These are phyloP conservation scores for Genyomyrus donnyi DNA, from an alignment of 2,113 vertebrate genomes.

Conservation along the genomic window DNA sequence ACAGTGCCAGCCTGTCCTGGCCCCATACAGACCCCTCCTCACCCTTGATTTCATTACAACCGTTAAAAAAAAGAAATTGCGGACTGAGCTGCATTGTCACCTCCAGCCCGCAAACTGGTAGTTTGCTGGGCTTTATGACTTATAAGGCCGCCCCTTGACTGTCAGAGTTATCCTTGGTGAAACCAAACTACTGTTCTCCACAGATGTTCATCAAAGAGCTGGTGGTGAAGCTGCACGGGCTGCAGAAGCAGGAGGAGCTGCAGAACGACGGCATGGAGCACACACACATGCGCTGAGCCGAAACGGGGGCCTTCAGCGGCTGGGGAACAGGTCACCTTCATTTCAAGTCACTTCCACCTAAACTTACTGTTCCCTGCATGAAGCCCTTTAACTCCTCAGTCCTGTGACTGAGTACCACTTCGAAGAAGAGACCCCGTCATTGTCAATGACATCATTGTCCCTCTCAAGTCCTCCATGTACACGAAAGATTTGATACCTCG, in stretches of 20 bases:
- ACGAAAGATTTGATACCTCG: not conserved
- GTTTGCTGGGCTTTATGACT: not conserved
- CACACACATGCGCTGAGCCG: slow-evolving; percentile 43
- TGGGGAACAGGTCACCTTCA: not conserved
- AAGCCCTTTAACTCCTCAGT: not conserved
- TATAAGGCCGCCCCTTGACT: not conserved
- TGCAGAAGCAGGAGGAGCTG: slow-evolving; percentile 68
- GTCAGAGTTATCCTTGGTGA: not conserved
- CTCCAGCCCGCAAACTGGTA: no score
- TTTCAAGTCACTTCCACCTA: not conserved
- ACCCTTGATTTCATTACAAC: not conserved
- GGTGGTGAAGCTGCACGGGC: slow-evolving; percentile 57
- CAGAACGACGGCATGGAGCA: slow-evolving; percentile 53
- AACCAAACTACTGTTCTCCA: not conserved
- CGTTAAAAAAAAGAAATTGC: not conserved
- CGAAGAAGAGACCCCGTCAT: not conserved
- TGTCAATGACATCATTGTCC: not conserved
- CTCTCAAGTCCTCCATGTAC: not conserved
- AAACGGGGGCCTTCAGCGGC: not conserved
- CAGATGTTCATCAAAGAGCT: slow-evolving; percentile 65
- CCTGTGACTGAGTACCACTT: not conserved
- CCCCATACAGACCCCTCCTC: not conserved
- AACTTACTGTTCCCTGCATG: not conserved
- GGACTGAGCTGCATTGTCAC: not conserved
- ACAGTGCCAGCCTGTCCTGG: slow-evolving; percentile 17